Evolutionary conservation across 2,797 vertebrate genomes (phyloP).

Genomic region (Enteromius viviparus): DNA sequence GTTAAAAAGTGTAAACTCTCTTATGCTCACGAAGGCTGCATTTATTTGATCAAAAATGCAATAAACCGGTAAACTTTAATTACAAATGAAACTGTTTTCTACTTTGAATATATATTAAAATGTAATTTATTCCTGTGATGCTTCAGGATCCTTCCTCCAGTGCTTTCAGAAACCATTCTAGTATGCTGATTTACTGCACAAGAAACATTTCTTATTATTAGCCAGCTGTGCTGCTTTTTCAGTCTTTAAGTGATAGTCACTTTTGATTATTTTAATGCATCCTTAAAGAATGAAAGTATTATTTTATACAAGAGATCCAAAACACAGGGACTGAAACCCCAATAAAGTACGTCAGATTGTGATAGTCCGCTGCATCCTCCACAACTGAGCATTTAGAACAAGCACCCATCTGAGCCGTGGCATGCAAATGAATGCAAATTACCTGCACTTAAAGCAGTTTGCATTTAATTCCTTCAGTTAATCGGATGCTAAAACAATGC

Average conservation of each 20-base stretch:
- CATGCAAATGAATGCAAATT: constrained; percentile 34
- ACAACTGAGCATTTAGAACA: not conserved
- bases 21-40: not conserved
- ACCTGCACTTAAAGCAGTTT: constrained; percentile 22
- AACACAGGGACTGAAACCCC: not conserved
- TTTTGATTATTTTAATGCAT: not conserved
- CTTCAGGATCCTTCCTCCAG: not conserved
- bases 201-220: not conserved
- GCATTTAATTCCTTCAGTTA: constrained; percentile 14
- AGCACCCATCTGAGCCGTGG: not conserved
- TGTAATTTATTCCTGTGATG: not conserved
- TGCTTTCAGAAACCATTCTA: not conserved
- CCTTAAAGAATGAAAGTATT: not conserved
- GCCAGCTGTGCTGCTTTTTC: not conserved
- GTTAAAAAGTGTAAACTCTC: not conserved
- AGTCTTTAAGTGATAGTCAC: not conserved
- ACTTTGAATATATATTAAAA: not conserved
- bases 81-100: not conserved
- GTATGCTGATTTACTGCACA: not conserved
- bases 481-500: constrained; percentile 29
- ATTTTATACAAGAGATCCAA: not conserved
- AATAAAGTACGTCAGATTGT: constrained; percentile 1
- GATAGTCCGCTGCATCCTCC: not conserved
- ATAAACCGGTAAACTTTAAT: not conserved
- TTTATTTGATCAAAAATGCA: not conserved